Evolutionary conservation across 2,797 vertebrate species (phyloP), one percentile per base, ranked within the genome.

Genomic region (Ceryle rudis): DNA sequence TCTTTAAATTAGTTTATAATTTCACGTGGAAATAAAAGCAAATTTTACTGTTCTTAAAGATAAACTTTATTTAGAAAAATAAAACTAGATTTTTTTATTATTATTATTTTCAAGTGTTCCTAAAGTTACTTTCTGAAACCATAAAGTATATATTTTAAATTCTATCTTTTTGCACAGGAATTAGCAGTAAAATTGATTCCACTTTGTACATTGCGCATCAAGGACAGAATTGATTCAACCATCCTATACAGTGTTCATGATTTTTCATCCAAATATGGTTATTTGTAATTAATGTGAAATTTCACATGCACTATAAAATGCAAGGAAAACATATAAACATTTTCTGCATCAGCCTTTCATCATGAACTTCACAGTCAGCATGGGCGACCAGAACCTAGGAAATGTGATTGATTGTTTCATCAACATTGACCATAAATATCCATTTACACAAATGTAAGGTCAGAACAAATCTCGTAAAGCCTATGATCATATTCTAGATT

Each of bases 1-100:
- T 70, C 86, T 93, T 81, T 15, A 79, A 89, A 80, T 49, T 41
- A 77, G 13, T 64, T 81, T 96, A 37, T 82, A 90, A 90, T 74
- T 71, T 25, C 13, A 26, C 31, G 42, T 21, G 81, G 54, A 89
- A 94, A 84, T 69, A 62, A 74, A 87, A 81, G 4, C 14, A 75
- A 64, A 10, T 60, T 79, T 84, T 89, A 71, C 22, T 65, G 26
- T 61, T 85, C 54, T 8, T 51, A 83, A 71, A 78, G 33, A 71
- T 33, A 90, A 83, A 78, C 86, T 83, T 89, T 3, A 64, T 67
- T 81, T 62, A 51, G 62, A 72, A 81, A 65, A 28, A 35, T 35
- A 81, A 86, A 54, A 1, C 0, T 21, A 54, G n/a, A 39, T 16
- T 75, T 69, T 70, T 64, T 20, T 22, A 33, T 52, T 10, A 35